phyloP scores from a whole-genome alignment of 53 echinoderm and acorn worm genomes.

The Stichopus horrens region DNA sequence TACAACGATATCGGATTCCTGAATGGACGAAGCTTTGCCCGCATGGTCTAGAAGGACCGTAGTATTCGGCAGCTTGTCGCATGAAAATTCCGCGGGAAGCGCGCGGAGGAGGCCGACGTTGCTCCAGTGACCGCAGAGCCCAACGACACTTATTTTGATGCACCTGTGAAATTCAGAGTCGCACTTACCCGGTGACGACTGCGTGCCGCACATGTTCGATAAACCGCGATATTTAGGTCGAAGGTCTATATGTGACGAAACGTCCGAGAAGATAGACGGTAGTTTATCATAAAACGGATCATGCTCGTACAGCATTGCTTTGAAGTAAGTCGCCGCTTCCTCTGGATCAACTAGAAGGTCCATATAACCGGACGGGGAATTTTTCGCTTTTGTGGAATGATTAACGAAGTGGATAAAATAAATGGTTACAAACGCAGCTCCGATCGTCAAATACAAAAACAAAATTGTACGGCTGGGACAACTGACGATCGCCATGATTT shows the following conservation, averaged over 20 bases:
- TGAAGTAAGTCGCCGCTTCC: background rate
- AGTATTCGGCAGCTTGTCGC: background rate
- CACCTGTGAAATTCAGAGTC: background rate
- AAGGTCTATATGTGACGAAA: background rate
- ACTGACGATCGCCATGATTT: background rate
- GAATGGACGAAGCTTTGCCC: background rate
- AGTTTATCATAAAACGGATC: background rate
- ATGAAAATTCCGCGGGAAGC: background rate
- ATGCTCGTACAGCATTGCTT: background rate
- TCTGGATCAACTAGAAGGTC: slow-evolving; percentile 1
- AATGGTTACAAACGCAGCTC: background rate
- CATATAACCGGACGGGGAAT: background rate
- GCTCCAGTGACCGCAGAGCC: slow-evolving; percentile 16
- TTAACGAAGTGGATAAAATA: background rate
- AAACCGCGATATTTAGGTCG: slow-evolving; percentile 20
- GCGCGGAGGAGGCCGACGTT: background rate
- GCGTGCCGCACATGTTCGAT: background rate
- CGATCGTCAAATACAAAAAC: background rate
- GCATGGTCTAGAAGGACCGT: slow-evolving; percentile 1
- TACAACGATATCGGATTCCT: background rate
- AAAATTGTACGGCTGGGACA: background rate
- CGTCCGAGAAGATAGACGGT: background rate
- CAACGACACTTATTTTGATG: slow-evolving; percentile 15
- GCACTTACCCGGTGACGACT: background rate
- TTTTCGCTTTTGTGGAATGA: background rate